These are phyloP conservation scores for Phaetusa simplex DNA, from an alignment of 2,113 vertebrate genomes.

Conservation along the genomic window DNA sequence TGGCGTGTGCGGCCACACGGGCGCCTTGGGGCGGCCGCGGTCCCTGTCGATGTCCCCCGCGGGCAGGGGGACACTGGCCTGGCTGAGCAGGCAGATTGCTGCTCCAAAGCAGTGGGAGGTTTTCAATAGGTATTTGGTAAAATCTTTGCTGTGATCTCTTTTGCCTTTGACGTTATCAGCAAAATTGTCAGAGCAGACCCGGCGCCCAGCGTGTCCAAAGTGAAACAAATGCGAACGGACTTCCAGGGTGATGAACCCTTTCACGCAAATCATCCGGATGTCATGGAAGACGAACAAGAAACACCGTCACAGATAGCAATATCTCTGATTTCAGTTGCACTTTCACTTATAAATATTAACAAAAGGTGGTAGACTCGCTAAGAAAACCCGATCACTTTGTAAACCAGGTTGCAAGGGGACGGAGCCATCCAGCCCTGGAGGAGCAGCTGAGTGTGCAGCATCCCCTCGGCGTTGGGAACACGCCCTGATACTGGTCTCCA, in stretches of 20 bases:
- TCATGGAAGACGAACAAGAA: background rate
- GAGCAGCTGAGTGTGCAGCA: background rate
- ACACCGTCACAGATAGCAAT: background rate
- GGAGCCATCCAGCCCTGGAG: background rate
- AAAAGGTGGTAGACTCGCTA: background rate
- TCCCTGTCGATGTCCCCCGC: rapidly evolving
- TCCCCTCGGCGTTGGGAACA: background rate
- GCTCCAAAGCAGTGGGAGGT: background rate
- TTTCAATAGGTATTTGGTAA: background rate
- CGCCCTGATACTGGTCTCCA: background rate
- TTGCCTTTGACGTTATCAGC: background rate
- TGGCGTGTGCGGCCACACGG: rapidly evolving
- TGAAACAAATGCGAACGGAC: background rate
- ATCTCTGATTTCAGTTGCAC: background rate
- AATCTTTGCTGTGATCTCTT: background rate
- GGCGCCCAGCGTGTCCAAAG: background rate
- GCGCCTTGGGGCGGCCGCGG: background rate
- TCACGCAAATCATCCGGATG: background rate
- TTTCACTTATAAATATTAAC: background rate
- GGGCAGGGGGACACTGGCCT: background rate
- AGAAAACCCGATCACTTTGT: background rate
- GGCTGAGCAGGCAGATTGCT: background rate
- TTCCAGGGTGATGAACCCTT: background rate
- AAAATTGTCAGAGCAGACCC: background rate
- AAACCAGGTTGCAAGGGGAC: background rate